Base-by-base conservation (phyloP, 2,113 vertebrate species). In the Dipodomys stephensi region DNA sequence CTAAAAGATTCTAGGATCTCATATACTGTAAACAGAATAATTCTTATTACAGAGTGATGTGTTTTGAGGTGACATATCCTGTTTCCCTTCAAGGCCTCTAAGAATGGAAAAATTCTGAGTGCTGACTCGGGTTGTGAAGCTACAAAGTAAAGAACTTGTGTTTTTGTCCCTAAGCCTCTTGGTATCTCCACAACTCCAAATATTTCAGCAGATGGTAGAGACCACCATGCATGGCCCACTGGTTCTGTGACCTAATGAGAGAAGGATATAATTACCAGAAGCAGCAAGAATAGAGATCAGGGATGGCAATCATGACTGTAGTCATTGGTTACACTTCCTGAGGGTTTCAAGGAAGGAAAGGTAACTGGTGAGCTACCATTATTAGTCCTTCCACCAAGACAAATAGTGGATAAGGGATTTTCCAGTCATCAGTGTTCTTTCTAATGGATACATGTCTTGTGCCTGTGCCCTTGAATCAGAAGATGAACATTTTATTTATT, bases 281-380 rank as follows among this genome's bases (percentile, higher is more conserved):
- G 64, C n/a, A 84, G 20, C 7, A 64, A 32, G 23, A 20, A n/a
- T 4, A 44, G 6, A 69, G 5, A 2, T 62, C 44, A 65, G 8
- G 68, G 44, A 53, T 57, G 32, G 67, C 0, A 2, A 32, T 0
- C 10, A 0, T 4, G 19, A 32, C 67, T 16, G 76, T 4, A 74
- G 39, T 39, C 22, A 57, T 27, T 4, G 7, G 53, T 67, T 16
- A 30, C 30, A 25, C 19, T 80, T 71, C 46, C 22, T 32, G 20
- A 78, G 64, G 53, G 27, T 23, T 76, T 19, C 25, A 77, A 60
- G 20, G 46, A 73, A 73, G 39, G 90, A 35, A 53, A 78, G 27
- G 20, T 25, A 72, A 49, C 30, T 32, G 53, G 30, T 27, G 22
- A 67, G 44, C 18, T 62, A 12, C 1, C 35, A 6, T 46, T 23